Conservation (phyloP, 2,888 invertebrate species). For the Elmis aenea region DNA sequence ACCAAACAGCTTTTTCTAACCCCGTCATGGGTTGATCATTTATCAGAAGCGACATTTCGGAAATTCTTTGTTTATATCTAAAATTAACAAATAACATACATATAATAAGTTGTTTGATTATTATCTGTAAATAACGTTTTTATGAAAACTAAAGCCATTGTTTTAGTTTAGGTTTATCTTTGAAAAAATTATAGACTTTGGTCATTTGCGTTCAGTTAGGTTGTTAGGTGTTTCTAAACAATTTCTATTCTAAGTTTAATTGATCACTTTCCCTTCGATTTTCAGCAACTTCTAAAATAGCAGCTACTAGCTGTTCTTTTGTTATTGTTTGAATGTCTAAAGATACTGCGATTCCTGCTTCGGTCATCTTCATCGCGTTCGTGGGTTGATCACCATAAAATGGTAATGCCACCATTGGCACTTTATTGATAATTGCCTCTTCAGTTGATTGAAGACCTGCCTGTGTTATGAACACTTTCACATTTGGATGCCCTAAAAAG, state of each 20-base stretch:
- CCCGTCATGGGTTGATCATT: constrained; percentile 31
- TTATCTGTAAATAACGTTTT: no score
- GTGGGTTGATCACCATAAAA: constrained; percentile 35
- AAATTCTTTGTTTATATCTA: constrained; percentile 29
- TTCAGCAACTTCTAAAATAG: constrained; percentile 13
- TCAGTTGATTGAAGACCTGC: constrained; percentile 35
- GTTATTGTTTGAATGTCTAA: constrained; percentile 29
- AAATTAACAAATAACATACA: constrained; percentile 3
- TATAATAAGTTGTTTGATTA: neutral
- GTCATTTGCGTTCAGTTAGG: no score
- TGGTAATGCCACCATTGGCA: constrained; percentile 34
- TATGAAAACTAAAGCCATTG: no score
- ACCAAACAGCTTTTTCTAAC: constrained; percentile 32
- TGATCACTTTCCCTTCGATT: constrained; percentile 17
- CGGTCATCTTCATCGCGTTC: constrained; percentile 28
- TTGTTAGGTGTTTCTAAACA: no score
- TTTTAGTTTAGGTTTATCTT: no score
- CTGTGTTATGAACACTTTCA: constrained; percentile 34
- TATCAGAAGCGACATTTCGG: constrained; percentile 19
- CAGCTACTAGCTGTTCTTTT: constrained; percentile 15
- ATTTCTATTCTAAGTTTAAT: no score
- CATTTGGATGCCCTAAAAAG: constrained; percentile 34
- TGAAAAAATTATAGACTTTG: no score
- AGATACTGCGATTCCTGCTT: constrained; percentile 26
- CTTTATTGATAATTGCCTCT: constrained; percentile 31